Base-by-base conservation (phyloP, 92 coral and sea anemone genomes). In the Pocillopora grandis region DNA sequence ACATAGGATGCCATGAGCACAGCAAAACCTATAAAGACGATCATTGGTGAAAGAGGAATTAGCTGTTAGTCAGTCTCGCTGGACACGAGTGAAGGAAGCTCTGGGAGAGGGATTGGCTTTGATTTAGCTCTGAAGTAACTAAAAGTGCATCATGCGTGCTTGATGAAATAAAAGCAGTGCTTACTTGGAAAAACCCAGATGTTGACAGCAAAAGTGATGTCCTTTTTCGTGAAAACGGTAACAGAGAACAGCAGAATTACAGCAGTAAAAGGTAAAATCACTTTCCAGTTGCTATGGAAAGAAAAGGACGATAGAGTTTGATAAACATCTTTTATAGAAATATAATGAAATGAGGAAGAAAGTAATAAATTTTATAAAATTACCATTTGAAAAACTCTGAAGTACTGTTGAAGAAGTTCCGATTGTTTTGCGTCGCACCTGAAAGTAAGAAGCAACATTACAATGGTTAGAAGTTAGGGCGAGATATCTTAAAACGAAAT, bases 121-220 rank as follows among this genome's bases (percentile, higher is more conserved):
- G 52, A 42, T 42, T 42, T 42, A 42, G 52, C 52, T 42, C 52
- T 42, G 52, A 42, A 42, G 52, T 42, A 42, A 42, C 52, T 7
- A 7, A 42, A 3, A 42, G 52, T 42, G 52, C 52, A 2, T 42
- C 52, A 42, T 3, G 52, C 2, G 7, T 42, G 8, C 52, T 42
- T 42, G 5, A 42, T 42, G 52, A 42, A 42, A 42, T 42, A 42
- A 42, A 42, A 33, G 58, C 76, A 17, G 10, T 48, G 23, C 86
- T 80, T 86, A 86, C 92, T 77, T 58, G 90, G 80, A 81, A 75
- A 81, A n/a, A 87, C 72, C 82, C 82, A 84, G 49, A 84, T 84
- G 70, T 84, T 84, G 63, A 84, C 88, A 3, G 88, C 82, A 84
- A 84, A 76, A 2, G 88, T 84, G 21, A 84, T 60, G 42, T 70